Conservation (phyloP, 2,113 vertebrate species). For the Eira barbara region DNA sequence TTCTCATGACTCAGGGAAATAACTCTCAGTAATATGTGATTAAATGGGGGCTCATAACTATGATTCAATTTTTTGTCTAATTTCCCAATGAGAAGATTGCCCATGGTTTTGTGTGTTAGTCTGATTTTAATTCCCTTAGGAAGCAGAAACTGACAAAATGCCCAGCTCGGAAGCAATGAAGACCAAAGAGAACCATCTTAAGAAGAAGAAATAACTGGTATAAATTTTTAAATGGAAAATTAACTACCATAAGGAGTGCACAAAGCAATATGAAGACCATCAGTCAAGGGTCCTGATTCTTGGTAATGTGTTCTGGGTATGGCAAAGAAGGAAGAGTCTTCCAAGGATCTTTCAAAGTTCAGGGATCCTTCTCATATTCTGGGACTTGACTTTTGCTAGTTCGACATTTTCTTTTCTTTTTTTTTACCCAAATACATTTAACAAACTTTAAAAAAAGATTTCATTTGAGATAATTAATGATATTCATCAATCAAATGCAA, state of each 20-base stretch:
- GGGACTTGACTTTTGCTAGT: background rate
- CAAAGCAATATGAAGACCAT: background rate
- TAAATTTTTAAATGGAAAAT: constrained; percentile 70
- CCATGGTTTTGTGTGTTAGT: constrained; percentile 65
- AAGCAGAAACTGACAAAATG: constrained; percentile 60
- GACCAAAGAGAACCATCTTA: constrained; percentile 60
- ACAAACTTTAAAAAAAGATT: background rate
- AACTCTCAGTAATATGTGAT: constrained; percentile 60
- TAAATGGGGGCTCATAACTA: constrained; percentile 15
- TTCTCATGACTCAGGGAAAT: constrained; percentile 59
- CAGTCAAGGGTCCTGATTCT: background rate
- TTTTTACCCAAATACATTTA: background rate
- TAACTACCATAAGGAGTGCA: background rate
- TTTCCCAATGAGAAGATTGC: constrained; percentile 53
- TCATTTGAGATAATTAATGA: background rate
- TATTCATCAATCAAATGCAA: background rate
- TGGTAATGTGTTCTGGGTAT: background rate
- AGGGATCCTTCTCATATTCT: background rate
- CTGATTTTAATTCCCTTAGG: constrained; percentile 63
- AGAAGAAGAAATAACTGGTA: constrained; percentile 68
- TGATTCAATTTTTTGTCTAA: constrained; percentile 63
- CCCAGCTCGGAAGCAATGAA: constrained; percentile 68
- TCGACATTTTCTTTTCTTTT: background rate
- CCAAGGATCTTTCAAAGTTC: background rate
- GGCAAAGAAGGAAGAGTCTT: background rate